Percentiles rank a stretch among this genome's conserved stretches.
Conservation (phyloP, 1,140 invertebrate genomes). For the Papilio polytes region DNA sequence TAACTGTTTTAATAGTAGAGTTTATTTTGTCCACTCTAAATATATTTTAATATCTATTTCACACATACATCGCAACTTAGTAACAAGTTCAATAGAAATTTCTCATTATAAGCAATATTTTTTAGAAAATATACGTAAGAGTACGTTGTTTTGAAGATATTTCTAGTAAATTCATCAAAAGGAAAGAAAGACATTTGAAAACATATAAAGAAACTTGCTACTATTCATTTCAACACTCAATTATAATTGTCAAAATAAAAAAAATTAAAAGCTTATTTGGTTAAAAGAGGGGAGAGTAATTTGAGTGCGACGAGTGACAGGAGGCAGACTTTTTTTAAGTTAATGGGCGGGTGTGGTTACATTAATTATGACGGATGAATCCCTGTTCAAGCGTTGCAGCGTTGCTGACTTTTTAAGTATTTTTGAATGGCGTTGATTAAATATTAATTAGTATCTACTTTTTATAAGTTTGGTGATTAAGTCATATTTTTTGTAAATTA, state of each 20-base stretch:
- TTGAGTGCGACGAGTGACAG: slow-evolving; percentile 50
- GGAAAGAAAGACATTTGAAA: neutral
- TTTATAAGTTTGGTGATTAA: neutral
- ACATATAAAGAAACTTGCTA: neutral
- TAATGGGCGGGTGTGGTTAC: slow-evolving; percentile 42
- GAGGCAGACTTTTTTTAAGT: slow-evolving; percentile 51
- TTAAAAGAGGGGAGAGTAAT: slow-evolving; percentile 21
- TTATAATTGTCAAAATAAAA: slow-evolving; percentile 17
- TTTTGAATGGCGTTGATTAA: neutral
- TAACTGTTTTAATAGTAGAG: neutral
- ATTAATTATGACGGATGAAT: slow-evolving; percentile 60
- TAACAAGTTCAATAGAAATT: too few relatives aligned
- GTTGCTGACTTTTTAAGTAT: neutral
- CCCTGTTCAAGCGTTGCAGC: neutral
- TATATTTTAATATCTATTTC: neutral
- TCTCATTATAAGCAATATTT: too few relatives aligned
- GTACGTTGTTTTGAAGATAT: too few relatives aligned
- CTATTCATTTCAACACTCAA: slow-evolving; percentile 10
- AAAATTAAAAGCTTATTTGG: slow-evolving; percentile 22
- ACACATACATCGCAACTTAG: too few relatives aligned
- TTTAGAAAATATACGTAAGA: too few relatives aligned
- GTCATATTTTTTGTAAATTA: neutral
- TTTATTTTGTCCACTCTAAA: neutral
- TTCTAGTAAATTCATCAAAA: too few relatives aligned
- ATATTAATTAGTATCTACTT: neutral